A percentile compares a stretch with the other conserved stretches of the same genome.
These are phyloP conservation scores for Cervus canadensis DNA, from an alignment of 2,113 vertebrate species.

Conservation along the genomic window DNA sequence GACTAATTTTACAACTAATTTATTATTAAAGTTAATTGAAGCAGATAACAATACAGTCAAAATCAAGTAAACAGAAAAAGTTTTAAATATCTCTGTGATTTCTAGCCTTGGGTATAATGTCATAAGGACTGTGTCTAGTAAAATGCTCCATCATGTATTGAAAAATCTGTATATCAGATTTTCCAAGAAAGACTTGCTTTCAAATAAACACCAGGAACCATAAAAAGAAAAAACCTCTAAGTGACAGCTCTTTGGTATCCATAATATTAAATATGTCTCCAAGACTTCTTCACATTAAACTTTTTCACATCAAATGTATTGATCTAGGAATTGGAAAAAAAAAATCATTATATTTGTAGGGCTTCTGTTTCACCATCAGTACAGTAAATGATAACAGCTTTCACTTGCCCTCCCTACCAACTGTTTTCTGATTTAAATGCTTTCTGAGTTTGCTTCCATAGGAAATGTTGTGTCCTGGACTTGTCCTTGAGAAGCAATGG, in stretches of 20 bases:
- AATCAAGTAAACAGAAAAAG: background rate
- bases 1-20: background rate
- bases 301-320: background rate
- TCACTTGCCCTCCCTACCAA: background rate
- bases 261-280: background rate
- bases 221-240: background rate
- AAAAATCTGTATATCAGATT: background rate
- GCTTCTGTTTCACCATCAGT: background rate
- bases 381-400: background rate
- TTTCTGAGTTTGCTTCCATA: background rate
- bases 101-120: background rate
- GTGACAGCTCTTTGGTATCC: background rate
- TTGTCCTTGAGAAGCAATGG: background rate
- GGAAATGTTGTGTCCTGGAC: background rate
- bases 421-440: background rate
- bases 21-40: slow-evolving; percentile 1
- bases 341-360: background rate
- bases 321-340: background rate
- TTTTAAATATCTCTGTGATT: background rate
- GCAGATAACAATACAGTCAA: background rate
- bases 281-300: background rate
- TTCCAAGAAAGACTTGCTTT: background rate
- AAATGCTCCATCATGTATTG: background rate
- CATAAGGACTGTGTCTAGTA: background rate
- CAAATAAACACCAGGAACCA: background rate